Evolutionary conservation across 2,797 vertebrate species (phyloP), one percentile per base, ranked within the genome.

Genomic region (Siniperca scherzeri): DNA sequence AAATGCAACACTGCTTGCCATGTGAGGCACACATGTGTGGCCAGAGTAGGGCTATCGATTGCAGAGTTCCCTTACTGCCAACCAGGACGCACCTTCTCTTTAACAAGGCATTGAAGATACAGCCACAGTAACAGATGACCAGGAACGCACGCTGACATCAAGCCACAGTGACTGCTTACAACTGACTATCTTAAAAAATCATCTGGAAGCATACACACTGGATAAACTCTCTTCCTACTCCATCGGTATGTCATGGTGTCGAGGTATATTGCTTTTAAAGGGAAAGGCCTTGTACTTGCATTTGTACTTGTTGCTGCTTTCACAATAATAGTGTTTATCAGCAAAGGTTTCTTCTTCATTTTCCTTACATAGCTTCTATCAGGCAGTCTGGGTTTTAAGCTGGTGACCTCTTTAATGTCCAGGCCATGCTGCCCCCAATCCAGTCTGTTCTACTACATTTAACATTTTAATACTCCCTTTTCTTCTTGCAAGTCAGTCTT

Each of bases 401-500:
- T 21, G 33, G 40, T 78, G 68, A 81, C 76, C 40, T 70, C 66
- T 70, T 60, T 17, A 59, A 48, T 42, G 40, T 82, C 57, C 7
- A 53, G 42, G 25, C 66, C 46, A 22, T 30, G 12, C 46, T 62
- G 36, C 56, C 52, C 67, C 27, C 22, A 64, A 27, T 62, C 33
- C 27, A n/a, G 30, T 73, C 61, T 67, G 74, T 82, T 70, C 66
- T 50, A 21, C 19, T 48, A 30, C 57, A 67, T 69, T 79, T 53
- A 78, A 66, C 64, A 78, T 82, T 77, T 75, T 50, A 86, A 83
- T 74, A 44, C 56, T 67, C 21, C 19, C 3, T 70, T 78, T 68
- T 80, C 81, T 66, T 69, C 30, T 73, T 50, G 25, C 14, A 53
- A 80, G 70, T 60, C 61, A 8, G 11, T 50, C 82, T 90, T 84